Percentiles rank a stretch among this genome's conserved stretches.
These are phyloP conservation scores for Rhagologus leucostigma DNA, from an alignment of 2,113 vertebrate genomes.

Conservation along the genomic window DNA sequence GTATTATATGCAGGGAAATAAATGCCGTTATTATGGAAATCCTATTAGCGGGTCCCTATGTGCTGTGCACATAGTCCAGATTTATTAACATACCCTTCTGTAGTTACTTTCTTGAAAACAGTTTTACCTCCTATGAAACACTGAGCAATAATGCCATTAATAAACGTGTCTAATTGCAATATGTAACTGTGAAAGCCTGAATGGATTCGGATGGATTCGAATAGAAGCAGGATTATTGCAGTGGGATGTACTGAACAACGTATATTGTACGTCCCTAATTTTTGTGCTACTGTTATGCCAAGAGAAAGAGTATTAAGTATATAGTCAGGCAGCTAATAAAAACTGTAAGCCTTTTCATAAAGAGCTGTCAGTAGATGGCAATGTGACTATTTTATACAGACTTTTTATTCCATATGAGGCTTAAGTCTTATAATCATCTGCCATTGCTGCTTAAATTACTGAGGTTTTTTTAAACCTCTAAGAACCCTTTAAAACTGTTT, in stretches of 20 bases:
- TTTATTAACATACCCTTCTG: slow-evolving; percentile 62
- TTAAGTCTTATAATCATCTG: slow-evolving; percentile 59
- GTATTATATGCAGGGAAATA: slow-evolving; percentile 47
- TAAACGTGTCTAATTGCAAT: slow-evolving; percentile 67
- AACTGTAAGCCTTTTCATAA: slow-evolving; percentile 47
- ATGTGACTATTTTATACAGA: slow-evolving; percentile 73
- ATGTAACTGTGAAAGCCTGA: slow-evolving; percentile 50
- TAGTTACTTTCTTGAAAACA: slow-evolving; percentile 64
- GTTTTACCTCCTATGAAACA: slow-evolving; percentile 65
- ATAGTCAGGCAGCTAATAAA: slow-evolving; percentile 28
- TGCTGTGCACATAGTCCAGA: slow-evolving; percentile 30
- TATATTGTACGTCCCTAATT: background rate
- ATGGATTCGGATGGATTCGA: slow-evolving; percentile 12
- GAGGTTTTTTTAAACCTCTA: slow-evolving; percentile 52
- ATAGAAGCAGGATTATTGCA: slow-evolving; percentile 53
- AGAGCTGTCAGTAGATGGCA: slow-evolving; percentile 79
- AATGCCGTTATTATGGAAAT: slow-evolving; percentile 73
- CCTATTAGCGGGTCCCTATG: slow-evolving; percentile 62
- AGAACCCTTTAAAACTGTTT: slow-evolving; percentile 69
- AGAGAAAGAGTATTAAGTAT: slow-evolving; percentile 19
- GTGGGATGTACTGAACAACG: background rate
- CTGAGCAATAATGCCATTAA: slow-evolving; percentile 63
- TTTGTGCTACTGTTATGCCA: background rate
- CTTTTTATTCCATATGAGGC: slow-evolving; percentile 33
- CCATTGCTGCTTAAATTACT: slow-evolving; percentile 68